phyloP scores from a whole-genome alignment of 2,113 vertebrate genomes.

The Tretioscincus oriximinensis region DNA sequence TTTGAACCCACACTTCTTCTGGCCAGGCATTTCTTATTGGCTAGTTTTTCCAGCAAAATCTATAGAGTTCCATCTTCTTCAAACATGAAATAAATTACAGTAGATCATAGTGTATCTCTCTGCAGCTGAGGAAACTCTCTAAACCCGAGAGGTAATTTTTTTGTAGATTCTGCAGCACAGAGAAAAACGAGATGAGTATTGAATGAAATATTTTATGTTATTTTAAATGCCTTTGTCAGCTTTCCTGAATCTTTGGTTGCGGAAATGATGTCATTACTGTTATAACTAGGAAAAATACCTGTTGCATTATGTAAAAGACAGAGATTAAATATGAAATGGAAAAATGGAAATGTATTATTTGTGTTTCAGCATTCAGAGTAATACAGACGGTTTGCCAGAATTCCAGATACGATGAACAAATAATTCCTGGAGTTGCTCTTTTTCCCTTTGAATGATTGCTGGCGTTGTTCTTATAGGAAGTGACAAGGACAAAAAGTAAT shows the following conservation, averaged over 20 bases:
- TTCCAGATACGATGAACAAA: not conserved
- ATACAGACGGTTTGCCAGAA: not conserved
- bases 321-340: constrained; percentile 2
- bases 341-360: constrained; percentile 10
- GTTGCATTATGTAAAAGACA: not conserved
- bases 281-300: not conserved
- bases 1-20: not conserved
- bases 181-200: not conserved
- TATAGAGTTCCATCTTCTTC: not conserved
- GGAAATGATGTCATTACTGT: constrained; percentile 9
- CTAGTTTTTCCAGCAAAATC: constrained; percentile 7
- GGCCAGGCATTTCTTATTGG: not conserved
- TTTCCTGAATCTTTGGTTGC: constrained; percentile 24
- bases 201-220: not conserved
- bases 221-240: constrained; percentile 10
- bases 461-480: no score
- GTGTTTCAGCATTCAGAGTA: not conserved
- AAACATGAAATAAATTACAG: constrained; percentile 18
- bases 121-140: not conserved
- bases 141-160: not conserved
- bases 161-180: not conserved
- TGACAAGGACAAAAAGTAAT: not conserved
- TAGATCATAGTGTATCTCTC: not conserved
- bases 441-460: not conserved
- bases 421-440: not conserved